These are phyloP conservation scores for Rugalucina vietnamica DNA, from an alignment of 2,888 invertebrate species.

Conservation along the genomic window DNA sequence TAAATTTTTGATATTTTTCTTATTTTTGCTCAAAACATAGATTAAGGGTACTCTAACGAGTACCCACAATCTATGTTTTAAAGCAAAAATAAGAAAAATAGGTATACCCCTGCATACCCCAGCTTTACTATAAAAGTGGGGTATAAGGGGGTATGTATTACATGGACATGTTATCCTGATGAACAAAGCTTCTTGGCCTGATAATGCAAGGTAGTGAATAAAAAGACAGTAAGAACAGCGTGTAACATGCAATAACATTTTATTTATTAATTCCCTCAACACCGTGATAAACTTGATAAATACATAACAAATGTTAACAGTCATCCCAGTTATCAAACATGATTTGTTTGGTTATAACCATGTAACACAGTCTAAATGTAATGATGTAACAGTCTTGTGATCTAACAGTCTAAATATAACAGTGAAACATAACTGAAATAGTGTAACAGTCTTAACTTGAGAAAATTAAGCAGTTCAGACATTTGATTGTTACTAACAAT, in stretches of 20 bases:
- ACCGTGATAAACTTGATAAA: slow-evolving; percentile 9
- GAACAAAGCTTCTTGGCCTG: no score
- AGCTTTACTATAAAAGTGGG: no score
- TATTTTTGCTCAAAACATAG: no score
- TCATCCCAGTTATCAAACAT: background rate
- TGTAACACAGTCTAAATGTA: background rate
- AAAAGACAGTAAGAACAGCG: background rate
- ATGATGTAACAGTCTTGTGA: background rate
- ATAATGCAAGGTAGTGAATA: no score
- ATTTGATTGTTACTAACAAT: background rate
- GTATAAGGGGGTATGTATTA: no score
- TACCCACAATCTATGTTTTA: no score
- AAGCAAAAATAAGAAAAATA: no score
- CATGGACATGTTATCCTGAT: no score
- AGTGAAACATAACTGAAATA: background rate
- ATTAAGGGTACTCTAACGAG: no score
- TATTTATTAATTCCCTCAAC: slow-evolving; percentile 16
- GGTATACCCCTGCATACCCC: no score
- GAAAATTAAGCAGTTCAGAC: background rate
- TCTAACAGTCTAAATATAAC: background rate
- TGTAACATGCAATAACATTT: slow-evolving; percentile 9
- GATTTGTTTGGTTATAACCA: background rate
- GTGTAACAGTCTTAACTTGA: background rate
- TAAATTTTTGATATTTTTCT: no score
- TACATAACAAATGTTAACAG: slow-evolving; percentile 1